phyloP scores from a whole-genome alignment of 2,113 vertebrate genomes.

The Fulica atra region DNA sequence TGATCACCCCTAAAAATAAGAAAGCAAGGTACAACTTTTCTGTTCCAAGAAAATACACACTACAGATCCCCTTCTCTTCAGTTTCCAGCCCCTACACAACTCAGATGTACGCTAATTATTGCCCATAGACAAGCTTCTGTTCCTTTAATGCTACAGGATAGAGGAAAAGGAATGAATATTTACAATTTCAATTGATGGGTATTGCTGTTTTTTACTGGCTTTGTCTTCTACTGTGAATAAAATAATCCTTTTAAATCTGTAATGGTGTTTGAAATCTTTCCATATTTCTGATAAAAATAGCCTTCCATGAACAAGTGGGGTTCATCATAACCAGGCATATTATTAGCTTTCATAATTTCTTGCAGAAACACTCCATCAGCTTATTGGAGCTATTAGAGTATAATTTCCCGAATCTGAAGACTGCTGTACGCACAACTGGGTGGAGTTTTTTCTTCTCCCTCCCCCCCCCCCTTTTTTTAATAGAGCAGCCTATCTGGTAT shows the following conservation, averaged over 20 bases:
- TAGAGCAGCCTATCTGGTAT: neutral
- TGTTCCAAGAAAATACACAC: neutral
- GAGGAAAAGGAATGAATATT: neutral
- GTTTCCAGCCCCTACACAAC: neutral
- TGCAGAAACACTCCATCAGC: neutral
- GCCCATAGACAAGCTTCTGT: neutral
- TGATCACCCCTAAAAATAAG: neutral
- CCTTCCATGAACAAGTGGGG: neutral
- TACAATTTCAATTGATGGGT: neutral
- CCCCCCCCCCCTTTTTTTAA: neutral
- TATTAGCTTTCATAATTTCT: neutral
- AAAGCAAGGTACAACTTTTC: neutral
- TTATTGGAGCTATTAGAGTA: neutral
- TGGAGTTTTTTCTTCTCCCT: rapidly evolving
- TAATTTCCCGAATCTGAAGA: neutral
- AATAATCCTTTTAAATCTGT: neutral
- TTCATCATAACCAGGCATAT: neutral
- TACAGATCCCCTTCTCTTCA: neutral
- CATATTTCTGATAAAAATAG: neutral
- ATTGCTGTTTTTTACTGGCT: neutral
- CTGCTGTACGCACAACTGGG: neutral
- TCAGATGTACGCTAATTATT: neutral
- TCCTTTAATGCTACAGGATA: neutral
- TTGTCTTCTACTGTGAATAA: neutral
- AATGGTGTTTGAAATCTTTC: neutral